These are phyloP conservation scores for Plumapathes pennacea DNA, from an alignment of 92 coral and sea anemone genomes.

Conservation along the genomic window DNA sequence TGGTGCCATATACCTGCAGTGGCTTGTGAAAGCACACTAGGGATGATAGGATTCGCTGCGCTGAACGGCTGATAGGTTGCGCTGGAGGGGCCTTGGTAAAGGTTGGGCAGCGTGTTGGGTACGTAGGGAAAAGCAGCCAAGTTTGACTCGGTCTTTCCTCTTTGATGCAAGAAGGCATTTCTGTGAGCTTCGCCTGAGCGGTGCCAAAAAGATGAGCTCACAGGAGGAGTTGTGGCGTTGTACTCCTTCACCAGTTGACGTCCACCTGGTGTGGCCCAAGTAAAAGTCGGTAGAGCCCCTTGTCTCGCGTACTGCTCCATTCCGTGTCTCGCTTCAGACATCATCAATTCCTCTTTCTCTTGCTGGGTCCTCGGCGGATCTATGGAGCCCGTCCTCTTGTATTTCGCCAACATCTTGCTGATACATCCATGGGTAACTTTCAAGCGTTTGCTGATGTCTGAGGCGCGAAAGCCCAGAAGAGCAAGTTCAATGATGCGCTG, in stretches of 20 bases:
- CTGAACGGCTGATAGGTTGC: too few relatives aligned
- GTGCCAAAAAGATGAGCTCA: too few relatives aligned
- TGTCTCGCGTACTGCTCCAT: conserved; percentile 15
- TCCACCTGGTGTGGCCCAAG: conserved; percentile 35
- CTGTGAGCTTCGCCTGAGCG: too few relatives aligned
- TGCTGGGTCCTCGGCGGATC: conserved; percentile 56
- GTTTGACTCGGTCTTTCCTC: too few relatives aligned
- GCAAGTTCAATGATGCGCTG: conserved; percentile 61
- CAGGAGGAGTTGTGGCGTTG: conserved; percentile 17
- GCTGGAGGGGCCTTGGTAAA: too few relatives aligned
- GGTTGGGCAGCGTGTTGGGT: too few relatives aligned
- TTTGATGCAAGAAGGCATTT: too few relatives aligned
- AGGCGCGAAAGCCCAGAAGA: conserved; percentile 77
- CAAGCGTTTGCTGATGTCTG: conserved; percentile 81
- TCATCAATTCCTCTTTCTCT: conserved; percentile 45
- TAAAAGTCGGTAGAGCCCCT: conserved; percentile 25
- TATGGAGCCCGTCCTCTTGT: conserved; percentile 75
- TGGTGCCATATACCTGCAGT: too few relatives aligned
- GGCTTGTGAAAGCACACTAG: too few relatives aligned
- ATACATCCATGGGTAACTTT: conserved; percentile 81
- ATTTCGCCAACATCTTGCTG: conserved; percentile 75
- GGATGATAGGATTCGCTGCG: too few relatives aligned
- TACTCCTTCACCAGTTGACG: conserved; percentile 12
- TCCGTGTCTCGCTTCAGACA: conserved; percentile 8
- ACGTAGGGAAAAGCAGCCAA: too few relatives aligned